Base-by-base conservation (phyloP, 2,113 vertebrate genomes). In the Excalfactoria chinensis region DNA sequence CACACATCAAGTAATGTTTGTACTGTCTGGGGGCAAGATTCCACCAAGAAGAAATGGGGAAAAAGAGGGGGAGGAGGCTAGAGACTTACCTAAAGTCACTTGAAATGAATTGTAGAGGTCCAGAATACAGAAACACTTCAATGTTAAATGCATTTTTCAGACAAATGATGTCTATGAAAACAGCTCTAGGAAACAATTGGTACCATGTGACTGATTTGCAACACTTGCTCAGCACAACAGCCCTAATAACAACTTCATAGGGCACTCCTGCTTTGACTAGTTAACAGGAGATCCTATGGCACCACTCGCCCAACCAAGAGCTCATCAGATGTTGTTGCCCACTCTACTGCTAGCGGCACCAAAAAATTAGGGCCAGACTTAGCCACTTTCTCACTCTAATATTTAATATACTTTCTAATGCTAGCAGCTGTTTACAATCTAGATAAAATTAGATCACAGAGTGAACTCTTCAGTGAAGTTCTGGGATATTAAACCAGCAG, bases 401-500 rank as follows among this genome's bases (percentile, higher is more conserved):
- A 67, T 30, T 70, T 59, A 37, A 90, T 74, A 68, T 20, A 77
- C 75, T 83, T 94, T 76, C 63, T 89, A 84, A 92, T 77, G 84
- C 64, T 66, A 87, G 28, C 74, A 87, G 93, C 82, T 95, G 86
- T 70, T 93, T 94, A 74, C 84, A 89, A 70, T 90, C 84, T 87
- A 78, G 76, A 64, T 73, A 56, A 89, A 92, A 93, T 89, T 74
- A 86, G 74, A 90, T 13, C 74, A 95, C 62, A 86, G 71, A 93
- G 86, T 59, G 84, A 84, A 89, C 85, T 90, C 81, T 89, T 95
- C 81, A 85, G 69, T 76, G 51, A 92, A 87, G 71, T 79, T 86
- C 41, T 70, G 28, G 64, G 81, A 89, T 93, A 92, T 70, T 70
- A 71, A 92, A 89, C 55, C 63, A 91, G 68, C 55, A 60, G 84